Base-by-base conservation (phyloP, 2,113 vertebrate genomes). In the Neogobius melanostomus region DNA sequence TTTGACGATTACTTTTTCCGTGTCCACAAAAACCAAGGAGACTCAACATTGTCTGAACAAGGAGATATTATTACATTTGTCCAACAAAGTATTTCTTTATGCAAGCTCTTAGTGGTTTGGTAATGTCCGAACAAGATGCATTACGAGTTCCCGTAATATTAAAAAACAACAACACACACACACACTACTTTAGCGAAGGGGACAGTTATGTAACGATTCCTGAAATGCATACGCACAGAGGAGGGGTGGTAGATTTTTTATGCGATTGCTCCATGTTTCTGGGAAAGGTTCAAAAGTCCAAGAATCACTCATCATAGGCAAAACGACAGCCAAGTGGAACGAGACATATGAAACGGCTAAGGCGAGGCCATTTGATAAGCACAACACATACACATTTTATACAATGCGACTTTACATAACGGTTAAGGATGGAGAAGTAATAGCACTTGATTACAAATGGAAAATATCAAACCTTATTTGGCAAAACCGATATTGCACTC, bases 191-290 rank as follows among this genome's bases (percentile, higher is more conserved):
- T 12, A 8, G 42, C 28, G 28, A 60, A 83, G 57, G 81, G 60
- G 76, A 84, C 82, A 81, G 71, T 86, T 88, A 79, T 46, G 65
- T 82, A 88, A 85, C 14, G 2, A 78, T 87, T 84, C 76, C 77
- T 80, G 70, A 81, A 82, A 75, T 53, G 69, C 76, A 83, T 50
- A 66, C 66, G 56, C n/a, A 53, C 44, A 63, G 43, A 62, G 53
- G 9, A 0, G 3, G 4, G 6, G 14, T 17, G 50, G 64, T 60
- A 60, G 36, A 56, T 21, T 21, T 21, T 44, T 61, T 2, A 36
- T 59, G 56, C 36, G 28, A 61, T 16, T 61, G 59, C 42, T 44
- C 15, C 0, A 0, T 5, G 36, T 61, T 61, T 61, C 42, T 61
- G 59, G 59, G 59, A 61, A 61, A 28, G 28, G 21, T 42, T 14